These are phyloP conservation scores for Eupithecia centaureata DNA, from an alignment of 2,888 invertebrate genomes.

Conservation along the genomic window DNA sequence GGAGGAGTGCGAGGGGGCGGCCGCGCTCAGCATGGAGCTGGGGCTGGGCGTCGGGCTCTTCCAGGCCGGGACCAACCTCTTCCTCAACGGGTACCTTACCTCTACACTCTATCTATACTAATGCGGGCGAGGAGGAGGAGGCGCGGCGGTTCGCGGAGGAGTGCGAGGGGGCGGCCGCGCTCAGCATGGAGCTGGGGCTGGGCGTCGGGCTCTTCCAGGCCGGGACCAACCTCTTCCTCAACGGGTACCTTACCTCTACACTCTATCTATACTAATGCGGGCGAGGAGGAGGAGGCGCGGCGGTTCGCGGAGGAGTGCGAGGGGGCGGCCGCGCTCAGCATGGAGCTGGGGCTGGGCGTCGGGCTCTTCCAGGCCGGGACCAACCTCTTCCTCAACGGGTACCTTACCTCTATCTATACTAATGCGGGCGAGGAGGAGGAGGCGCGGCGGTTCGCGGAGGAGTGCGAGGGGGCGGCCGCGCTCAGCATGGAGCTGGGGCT, in stretches of 20 bases:
- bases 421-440: constrained; percentile 96
- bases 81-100: constrained; percentile 88
- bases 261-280: no score
- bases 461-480: constrained; percentile 88
- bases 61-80: constrained; percentile 94
- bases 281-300: constrained; percentile 92
- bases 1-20: no score
- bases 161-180: constrained; percentile 87
- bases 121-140: constrained; percentile 96
- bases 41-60: constrained; percentile 97
- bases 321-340: constrained; percentile 88
- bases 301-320: constrained; percentile 90
- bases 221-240: constrained; percentile 92
- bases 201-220: constrained; percentile 97
- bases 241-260: constrained; percentile 86
- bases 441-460: constrained; percentile 86
- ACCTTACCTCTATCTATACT: no score
- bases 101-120: no score
- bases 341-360: constrained; percentile 94
- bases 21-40: constrained; percentile 88
- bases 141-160: constrained; percentile 88
- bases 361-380: constrained; percentile 96
- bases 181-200: constrained; percentile 92
- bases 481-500: constrained; percentile 92
- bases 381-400: constrained; percentile 92